These are phyloP conservation scores for Polymixis lichenea DNA, from an alignment of 2,888 invertebrate species.

Conservation along the genomic window DNA sequence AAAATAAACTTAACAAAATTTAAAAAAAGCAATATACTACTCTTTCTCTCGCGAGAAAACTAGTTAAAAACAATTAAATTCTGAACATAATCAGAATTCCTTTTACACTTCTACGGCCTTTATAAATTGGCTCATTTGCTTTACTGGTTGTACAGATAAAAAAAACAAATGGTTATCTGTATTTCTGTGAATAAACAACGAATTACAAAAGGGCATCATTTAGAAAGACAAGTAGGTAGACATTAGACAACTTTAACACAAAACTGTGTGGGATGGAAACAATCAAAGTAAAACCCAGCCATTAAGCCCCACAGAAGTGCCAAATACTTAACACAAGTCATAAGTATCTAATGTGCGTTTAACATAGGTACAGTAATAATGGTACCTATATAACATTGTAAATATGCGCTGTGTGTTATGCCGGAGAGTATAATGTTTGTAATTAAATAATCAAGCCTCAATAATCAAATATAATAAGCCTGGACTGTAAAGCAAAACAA, in stretches of 20 bases:
- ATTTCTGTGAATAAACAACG: background rate
- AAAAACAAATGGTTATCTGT: background rate
- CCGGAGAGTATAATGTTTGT: background rate
- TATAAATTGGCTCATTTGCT: background rate
- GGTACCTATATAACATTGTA: background rate
- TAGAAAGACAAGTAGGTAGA: background rate
- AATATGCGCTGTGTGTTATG: background rate
- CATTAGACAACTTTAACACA: background rate
- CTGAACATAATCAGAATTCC: no score
- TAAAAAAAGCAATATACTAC: no score
- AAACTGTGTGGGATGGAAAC: constrained; percentile 1
- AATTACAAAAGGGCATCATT: background rate
- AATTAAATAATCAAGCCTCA: background rate
- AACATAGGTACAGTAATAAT: no score
- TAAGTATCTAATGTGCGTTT: no score
- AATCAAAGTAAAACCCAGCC: background rate
- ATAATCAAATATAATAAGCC: background rate
- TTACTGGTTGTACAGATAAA: background rate
- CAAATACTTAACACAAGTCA: background rate
- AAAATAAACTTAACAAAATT: no score
- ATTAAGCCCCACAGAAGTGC: background rate
- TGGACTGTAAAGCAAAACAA: no score
- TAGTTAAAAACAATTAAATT: no score
- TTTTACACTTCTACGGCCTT: no score
- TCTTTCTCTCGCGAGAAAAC: no score